Percentiles rank a stretch among this genome's conserved stretches.
phyloP scores from a whole-genome alignment of 2,888 invertebrate genomes.

The Dendrolimus houi region DNA sequence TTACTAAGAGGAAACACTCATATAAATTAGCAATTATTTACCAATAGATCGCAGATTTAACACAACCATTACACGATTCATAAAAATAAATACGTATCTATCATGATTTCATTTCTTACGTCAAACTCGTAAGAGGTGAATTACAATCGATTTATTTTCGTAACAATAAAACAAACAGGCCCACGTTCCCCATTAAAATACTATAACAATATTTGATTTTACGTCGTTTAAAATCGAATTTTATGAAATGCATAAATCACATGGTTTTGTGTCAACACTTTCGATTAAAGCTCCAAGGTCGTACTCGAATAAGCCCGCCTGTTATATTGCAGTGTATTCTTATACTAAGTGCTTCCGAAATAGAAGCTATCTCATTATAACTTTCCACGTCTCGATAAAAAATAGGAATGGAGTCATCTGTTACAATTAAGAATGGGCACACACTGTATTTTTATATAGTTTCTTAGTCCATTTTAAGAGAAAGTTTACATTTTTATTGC shows the following conservation, averaged over 20 bases:
- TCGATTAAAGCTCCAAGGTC: conserved; percentile 66
- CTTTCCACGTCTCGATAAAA: conserved; percentile 61
- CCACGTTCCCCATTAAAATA: conserved; percentile 45
- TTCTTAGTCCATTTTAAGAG: not conserved
- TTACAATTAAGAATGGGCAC: conserved; percentile 38
- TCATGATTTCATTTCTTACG: conserved; percentile 23
- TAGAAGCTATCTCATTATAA: conserved; percentile 66
- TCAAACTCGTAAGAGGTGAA: conserved; percentile 19
- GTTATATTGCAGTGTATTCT: conserved; percentile 50
- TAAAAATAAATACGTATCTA: not conserved
- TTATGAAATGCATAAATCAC: conserved; percentile 62
- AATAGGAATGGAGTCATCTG: conserved; percentile 63
- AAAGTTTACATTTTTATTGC: not conserved
- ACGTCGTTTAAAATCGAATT: conserved; percentile 48
- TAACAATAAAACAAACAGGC: conserved; percentile 49
- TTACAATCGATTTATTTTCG: conserved; percentile 36
- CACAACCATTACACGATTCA: not conserved
- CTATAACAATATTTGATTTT: conserved; percentile 56
- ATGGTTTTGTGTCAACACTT: conserved; percentile 59
- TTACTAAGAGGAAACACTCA: no score
- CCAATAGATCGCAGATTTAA: conserved; percentile 2
- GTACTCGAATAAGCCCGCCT: conserved; percentile 33
- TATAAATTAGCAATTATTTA: not conserved
- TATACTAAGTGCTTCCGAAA: conserved; percentile 59
- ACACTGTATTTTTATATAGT: conserved; percentile 17